These are phyloP conservation scores for Adelognathus sp. DNA, from an alignment of 2,888 invertebrate species.

Conservation along the genomic window DNA sequence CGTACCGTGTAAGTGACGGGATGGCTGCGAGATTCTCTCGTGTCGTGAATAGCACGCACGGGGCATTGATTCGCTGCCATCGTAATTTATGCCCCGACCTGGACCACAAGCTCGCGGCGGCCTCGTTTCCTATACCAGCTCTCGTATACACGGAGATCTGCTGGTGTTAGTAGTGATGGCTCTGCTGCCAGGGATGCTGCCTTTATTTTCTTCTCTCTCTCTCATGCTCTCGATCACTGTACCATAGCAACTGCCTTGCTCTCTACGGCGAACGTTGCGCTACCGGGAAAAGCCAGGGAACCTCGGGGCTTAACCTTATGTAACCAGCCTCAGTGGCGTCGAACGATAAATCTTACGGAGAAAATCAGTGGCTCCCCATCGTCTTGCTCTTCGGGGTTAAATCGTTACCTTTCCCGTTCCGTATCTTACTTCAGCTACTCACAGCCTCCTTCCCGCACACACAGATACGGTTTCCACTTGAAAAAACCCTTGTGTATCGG, in stretches of 20 bases:
- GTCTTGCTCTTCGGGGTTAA: conserved; percentile 51
- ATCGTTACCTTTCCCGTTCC: conserved; percentile 43
- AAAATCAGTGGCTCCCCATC: conserved; percentile 62
- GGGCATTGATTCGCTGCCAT: conserved; percentile 46
- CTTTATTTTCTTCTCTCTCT: conserved; percentile 7
- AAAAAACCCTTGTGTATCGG: neutral
- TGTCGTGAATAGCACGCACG: conserved; percentile 35
- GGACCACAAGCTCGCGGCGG: conserved; percentile 13
- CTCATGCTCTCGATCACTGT: no score
- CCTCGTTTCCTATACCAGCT: conserved; percentile 10
- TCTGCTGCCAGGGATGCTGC: conserved; percentile 8
- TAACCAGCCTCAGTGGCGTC: conserved; percentile 48
- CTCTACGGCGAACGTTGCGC: neutral
- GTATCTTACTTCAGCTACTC: conserved; percentile 48
- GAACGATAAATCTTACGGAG: conserved; percentile 57
- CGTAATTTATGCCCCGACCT: conserved; percentile 43
- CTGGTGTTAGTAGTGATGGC: conserved; percentile 13
- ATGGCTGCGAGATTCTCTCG: conserved; percentile 30
- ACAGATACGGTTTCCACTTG: neutral
- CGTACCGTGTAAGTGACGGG: conserved; percentile 38
- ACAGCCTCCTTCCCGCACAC: neutral
- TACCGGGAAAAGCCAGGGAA: conserved; percentile 28
- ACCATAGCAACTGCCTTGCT: neutral
- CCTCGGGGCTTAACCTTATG: conserved; percentile 54
- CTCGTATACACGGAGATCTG: neutral